Conservation (phyloP, 2,888 invertebrate genomes). For the Aleiodes testaceus region DNA sequence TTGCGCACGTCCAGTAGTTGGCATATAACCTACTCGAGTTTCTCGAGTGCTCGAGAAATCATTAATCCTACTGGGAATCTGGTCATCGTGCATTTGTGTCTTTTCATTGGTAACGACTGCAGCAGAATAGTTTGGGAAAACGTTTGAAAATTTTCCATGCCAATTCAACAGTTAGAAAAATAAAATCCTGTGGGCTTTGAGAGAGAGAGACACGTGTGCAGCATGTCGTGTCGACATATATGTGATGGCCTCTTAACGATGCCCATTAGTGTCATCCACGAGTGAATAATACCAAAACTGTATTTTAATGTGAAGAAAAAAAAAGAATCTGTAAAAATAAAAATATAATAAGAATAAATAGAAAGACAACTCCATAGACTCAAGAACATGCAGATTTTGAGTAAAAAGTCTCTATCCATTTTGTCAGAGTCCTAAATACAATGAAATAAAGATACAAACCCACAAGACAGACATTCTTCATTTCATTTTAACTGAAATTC, state of each 20-base stretch:
- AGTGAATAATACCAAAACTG: constrained; percentile 14
- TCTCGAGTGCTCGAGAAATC: constrained; percentile 49
- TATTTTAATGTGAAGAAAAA: background rate
- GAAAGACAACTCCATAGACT: constrained; percentile 3
- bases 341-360: background rate
- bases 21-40: constrained; percentile 43
- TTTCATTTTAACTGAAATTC: background rate
- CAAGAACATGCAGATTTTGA: background rate
- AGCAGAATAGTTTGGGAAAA: background rate
- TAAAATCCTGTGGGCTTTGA: constrained; percentile 15
- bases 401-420: too few species aligned
- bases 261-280: constrained; percentile 17
- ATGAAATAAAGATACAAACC: too few species aligned
- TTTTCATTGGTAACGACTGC: background rate
- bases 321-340: too few species aligned
- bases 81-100: constrained; percentile 18
- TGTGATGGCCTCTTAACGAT: constrained; percentile 21
- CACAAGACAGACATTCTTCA: too few species aligned
- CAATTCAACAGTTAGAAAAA: background rate
- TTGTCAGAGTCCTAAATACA: too few species aligned
- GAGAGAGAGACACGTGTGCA: constrained; percentile 46
- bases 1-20: constrained; percentile 1
- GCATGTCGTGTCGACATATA: constrained; percentile 32
- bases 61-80: constrained; percentile 54
- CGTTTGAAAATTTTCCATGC: constrained; percentile 3